Percentiles rank a stretch among this genome's conserved stretches.
Conservation (phyloP, 2,113 vertebrate genomes). For the Acanthisitta chloris region DNA sequence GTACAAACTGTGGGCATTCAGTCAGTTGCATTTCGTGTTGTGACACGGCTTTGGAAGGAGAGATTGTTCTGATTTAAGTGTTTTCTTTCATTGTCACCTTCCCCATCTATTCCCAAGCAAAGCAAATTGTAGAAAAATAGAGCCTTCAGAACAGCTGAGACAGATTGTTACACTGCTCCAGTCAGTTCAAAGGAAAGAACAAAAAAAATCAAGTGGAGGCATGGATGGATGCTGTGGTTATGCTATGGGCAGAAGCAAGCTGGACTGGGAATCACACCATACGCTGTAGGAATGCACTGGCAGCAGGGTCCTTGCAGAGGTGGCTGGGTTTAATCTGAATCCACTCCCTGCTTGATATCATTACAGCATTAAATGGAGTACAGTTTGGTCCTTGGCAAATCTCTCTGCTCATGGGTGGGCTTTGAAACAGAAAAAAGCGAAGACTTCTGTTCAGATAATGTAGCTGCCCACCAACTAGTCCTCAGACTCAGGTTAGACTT, state of each 20-base stretch:
- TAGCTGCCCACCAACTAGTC: background rate
- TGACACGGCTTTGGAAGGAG: conserved; percentile 53
- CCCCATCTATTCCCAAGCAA: conserved; percentile 16
- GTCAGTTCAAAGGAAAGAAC: background rate
- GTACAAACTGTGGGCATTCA: conserved; percentile 1
- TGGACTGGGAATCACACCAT: background rate
- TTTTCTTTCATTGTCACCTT: conserved; percentile 50
- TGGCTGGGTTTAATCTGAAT: background rate
- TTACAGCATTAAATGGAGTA: background rate
- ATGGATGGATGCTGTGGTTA: background rate
- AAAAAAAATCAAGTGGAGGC: background rate
- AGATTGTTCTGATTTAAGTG: conserved; percentile 50
- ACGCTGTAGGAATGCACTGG: background rate
- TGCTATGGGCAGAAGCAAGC: background rate
- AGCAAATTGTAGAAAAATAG: background rate
- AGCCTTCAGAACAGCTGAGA: background rate
- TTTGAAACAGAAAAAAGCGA: background rate
- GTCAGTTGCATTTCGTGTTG: conserved; percentile 44
- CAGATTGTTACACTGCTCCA: background rate
- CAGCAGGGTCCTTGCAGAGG: accelerated
- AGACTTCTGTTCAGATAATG: background rate
- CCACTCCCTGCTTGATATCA: background rate
- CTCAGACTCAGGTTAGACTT: background rate
- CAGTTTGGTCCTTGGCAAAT: background rate
- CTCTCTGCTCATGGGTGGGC: background rate